Conservation (phyloP, 2,113 vertebrate genomes). For the Myiagra hebetior region DNA sequence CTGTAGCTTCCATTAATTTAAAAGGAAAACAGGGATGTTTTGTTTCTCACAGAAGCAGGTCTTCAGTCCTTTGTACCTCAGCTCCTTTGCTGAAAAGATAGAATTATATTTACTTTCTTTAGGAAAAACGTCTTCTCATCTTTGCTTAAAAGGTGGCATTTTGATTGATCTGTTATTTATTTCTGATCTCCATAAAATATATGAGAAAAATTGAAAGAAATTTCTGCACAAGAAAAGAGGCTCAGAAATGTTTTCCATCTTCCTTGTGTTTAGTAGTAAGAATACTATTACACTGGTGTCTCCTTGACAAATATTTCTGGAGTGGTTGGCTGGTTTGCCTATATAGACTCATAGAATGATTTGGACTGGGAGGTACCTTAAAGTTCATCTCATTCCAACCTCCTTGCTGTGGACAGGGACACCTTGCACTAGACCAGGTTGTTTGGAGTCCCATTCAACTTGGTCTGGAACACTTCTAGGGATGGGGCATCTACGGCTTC, state of each 20-base stretch:
- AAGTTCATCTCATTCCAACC: not conserved
- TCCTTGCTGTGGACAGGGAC: not conserved
- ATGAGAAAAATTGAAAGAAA: not conserved
- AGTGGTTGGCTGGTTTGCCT: not conserved
- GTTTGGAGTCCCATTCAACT: not conserved
- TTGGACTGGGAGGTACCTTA: not conserved
- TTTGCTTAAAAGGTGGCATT: not conserved
- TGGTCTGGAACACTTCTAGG: not conserved
- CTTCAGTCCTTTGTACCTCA: not conserved
- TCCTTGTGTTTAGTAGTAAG: not conserved
- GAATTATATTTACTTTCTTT: not conserved
- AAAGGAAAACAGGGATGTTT: not conserved
- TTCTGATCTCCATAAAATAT: not conserved
- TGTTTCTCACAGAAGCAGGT: not conserved
- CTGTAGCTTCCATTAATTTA: not conserved
- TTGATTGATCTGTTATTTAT: not conserved
- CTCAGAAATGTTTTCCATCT: not conserved
- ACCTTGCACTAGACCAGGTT: not conserved
- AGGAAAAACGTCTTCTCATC: not conserved
- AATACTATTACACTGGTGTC: not conserved
- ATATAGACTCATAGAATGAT: not conserved
- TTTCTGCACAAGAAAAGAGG: not conserved
- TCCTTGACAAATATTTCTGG: not conserved
- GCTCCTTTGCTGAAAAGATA: not conserved
- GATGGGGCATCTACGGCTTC: not conserved